Percentiles rank a stretch among this genome's conserved stretches.
Conservation (phyloP, 1,140 invertebrate genomes). For the Pseudomyrmex dendroicus region DNA sequence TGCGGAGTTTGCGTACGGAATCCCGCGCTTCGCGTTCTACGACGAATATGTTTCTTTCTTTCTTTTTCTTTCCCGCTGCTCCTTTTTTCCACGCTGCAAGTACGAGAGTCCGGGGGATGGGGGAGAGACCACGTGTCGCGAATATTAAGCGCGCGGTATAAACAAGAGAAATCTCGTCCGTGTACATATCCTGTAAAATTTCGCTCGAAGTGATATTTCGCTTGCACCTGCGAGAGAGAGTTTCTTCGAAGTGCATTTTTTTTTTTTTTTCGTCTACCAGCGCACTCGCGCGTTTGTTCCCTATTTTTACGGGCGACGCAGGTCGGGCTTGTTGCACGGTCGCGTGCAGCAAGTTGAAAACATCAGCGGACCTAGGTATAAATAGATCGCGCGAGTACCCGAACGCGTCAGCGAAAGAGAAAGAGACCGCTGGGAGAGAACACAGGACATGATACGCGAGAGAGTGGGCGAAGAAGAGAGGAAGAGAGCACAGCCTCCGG, state of each 20-base stretch:
- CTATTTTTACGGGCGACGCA: constrained; percentile 74
- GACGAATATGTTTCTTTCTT: not conserved
- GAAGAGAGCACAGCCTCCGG: not conserved
- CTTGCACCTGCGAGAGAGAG: constrained; percentile 31
- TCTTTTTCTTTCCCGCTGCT: not conserved
- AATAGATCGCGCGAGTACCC: constrained; percentile 69
- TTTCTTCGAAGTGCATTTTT: constrained; percentile 20
- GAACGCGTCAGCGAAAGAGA: constrained; percentile 34
- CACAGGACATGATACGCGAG: not conserved
- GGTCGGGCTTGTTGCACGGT: constrained; percentile 66
- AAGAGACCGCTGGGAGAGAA: constrained; percentile 5
- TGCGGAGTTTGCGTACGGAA: not conserved
- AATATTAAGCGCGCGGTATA: constrained; percentile 5
- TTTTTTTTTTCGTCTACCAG: not conserved
- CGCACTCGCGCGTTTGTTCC: constrained; percentile 35
- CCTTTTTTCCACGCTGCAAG: constrained; percentile 22
- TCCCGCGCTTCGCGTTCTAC: not conserved
- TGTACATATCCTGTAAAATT: not conserved
- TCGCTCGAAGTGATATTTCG: constrained; percentile 39
- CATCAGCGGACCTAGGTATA: constrained; percentile 71
- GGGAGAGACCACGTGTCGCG: constrained; percentile 14
- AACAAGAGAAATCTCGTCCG: not conserved
- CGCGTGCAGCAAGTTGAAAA: constrained; percentile 71
- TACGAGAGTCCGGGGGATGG: not conserved
- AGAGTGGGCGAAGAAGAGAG: not conserved